Evolutionary conservation across 2,113 vertebrate genomes (phyloP).

Genomic region (Origma solitaria): DNA sequence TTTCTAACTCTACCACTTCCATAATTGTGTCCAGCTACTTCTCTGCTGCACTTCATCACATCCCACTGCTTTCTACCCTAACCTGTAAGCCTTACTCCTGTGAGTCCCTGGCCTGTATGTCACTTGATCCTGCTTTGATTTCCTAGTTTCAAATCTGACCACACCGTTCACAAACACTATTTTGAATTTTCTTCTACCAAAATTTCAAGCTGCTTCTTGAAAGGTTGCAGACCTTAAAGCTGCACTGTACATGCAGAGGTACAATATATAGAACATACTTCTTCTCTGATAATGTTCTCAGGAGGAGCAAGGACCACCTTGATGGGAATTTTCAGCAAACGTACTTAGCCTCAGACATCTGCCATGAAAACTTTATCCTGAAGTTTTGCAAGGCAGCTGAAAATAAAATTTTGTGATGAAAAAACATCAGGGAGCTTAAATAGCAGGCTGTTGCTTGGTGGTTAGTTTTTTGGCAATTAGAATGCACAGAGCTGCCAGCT

Average conservation of each 20-base stretch:
- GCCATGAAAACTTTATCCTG: not conserved
- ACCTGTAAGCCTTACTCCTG: not conserved
- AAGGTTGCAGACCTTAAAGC: not conserved
- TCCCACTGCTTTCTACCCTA: not conserved
- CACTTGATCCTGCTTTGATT: not conserved
- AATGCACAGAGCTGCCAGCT: not conserved
- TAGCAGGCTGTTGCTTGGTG: not conserved
- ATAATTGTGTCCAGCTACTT: not conserved
- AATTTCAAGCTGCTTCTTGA: not conserved
- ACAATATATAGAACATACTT: not conserved
- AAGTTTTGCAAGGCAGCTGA: slow-evolving; percentile 1
- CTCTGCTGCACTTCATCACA: not conserved
- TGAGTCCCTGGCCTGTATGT: not conserved
- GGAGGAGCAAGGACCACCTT: not conserved
- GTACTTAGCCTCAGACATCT: not conserved
- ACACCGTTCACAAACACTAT: not conserved
- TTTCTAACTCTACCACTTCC: not conserved
- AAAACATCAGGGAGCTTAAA: not conserved
- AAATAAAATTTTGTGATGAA: not conserved
- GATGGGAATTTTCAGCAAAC: not conserved
- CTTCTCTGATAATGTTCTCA: not conserved
- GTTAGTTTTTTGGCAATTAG: slow-evolving; percentile 5
- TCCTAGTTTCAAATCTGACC: not conserved
- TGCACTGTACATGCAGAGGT: not conserved
- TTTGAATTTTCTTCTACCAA: not conserved